Evolutionary conservation across 2,888 invertebrate species (phyloP).

Genomic region (Nymphalis c-album): DNA sequence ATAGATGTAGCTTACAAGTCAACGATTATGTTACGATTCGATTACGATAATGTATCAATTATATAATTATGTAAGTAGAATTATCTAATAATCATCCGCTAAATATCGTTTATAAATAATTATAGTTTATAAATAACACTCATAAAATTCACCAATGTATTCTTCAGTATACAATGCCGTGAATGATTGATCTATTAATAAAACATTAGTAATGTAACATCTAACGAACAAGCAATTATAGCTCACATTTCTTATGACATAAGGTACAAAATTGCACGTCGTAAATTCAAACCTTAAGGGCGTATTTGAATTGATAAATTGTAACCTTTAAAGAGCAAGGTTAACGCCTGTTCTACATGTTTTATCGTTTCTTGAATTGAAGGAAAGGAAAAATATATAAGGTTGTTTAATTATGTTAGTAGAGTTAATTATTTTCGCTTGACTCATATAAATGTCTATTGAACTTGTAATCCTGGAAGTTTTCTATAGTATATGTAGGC

Average conservation of each 20-base stretch:
- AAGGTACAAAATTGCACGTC: slow-evolving; percentile 18
- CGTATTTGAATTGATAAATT: slow-evolving; percentile 11
- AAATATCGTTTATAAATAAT: too few species aligned
- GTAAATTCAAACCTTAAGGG: slow-evolving; percentile 8
- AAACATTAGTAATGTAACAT: not conserved
- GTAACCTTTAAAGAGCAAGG: slow-evolving; percentile 11
- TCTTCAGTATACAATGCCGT: not conserved
- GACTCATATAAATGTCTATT: too few species aligned
- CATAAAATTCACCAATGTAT: too few species aligned
- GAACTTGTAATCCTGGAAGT: too few species aligned
- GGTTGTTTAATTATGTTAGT: not conserved
- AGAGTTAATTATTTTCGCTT: too few species aligned
- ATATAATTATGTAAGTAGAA: too few species aligned
- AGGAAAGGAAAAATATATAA: not conserved
- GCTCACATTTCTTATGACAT: not conserved
- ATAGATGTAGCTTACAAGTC: too few species aligned
- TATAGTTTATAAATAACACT: too few species aligned
- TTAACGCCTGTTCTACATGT: slow-evolving; percentile 2
- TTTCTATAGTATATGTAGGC: too few species aligned
- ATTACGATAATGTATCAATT: too few species aligned
- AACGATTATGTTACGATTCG: too few species aligned
- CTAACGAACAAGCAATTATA: slow-evolving; percentile 3
- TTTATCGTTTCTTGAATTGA: slow-evolving; percentile 6
- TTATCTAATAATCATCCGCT: too few species aligned
- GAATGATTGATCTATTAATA: not conserved